These are phyloP conservation scores for Drosophila kanekoi DNA, from an alignment of 2,888 invertebrate species.

Conservation along the genomic window DNA sequence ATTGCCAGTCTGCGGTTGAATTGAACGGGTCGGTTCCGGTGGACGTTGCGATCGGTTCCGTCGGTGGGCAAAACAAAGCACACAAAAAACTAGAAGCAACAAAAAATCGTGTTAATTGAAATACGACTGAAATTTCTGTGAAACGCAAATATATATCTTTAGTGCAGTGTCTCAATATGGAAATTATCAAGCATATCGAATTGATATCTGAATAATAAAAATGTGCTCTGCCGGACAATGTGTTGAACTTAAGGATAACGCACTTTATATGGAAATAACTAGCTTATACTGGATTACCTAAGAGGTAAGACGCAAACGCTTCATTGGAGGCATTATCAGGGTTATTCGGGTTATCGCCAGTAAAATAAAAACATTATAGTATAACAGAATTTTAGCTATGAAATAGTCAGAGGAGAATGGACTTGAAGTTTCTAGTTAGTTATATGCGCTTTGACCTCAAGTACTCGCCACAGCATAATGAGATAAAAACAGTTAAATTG, in stretches of 20 bases:
- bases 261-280: conserved; percentile 59
- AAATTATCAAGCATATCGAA: conserved; percentile 9
- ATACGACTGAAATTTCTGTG: conserved; percentile 46
- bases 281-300: conserved; percentile 44
- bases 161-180: conserved; percentile 21
- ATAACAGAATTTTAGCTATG: no score
- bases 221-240: conserved; percentile 21
- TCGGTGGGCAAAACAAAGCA: conserved; percentile 24
- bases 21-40: conserved; percentile 68
- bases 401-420: no score
- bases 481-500: conserved; percentile 70
- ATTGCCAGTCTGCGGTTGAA: conserved; percentile 71
- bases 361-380: no score
- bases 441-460: not conserved
- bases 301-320: conserved; percentile 45
- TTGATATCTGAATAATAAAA: conserved; percentile 5
- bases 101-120: conserved; percentile 52
- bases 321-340: no score
- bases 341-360: no score
- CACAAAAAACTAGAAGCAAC: conserved; percentile 14
- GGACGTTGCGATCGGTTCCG: conserved; percentile 15
- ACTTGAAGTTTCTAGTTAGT: not conserved
- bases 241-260: conserved; percentile 21
- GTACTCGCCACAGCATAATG: conserved; percentile 31
- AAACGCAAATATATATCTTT: conserved; percentile 23